Base-by-base conservation (phyloP, 37 sponge, comb jelly and placozoan species). In the Ianthella basta region DNA sequence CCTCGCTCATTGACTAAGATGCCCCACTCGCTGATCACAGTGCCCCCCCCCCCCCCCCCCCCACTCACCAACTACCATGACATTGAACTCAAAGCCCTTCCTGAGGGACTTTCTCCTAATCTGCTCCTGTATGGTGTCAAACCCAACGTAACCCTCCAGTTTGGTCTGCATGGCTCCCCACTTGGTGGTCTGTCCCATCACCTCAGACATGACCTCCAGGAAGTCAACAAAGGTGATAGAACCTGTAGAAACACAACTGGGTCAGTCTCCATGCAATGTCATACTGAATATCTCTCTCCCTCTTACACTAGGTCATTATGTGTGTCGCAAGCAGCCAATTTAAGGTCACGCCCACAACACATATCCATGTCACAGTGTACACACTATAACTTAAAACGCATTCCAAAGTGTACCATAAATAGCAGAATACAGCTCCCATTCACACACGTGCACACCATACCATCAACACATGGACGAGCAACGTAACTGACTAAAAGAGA, bases 41-140 rank as follows among this genome's bases (percentile, higher is more conserved):
- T n/a, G n/a, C n/a, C 68, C 15, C 29, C 15, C 23, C 15, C n/a
- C n/a, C n/a, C n/a, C n/a, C n/a, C n/a, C n/a, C 68, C 8, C 66
- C 23, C 53, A 87, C 97, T 87, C 64, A 88, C 99, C 99, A 3
- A 98, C 99, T 8, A 98, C 96, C 90, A 98, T 98, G 35, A 98
- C 74, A 63, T 98, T 98, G 81, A 98, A 90, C 72, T 96, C 96
- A 68, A 98, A 98, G 13, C 99, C 99, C 59, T 89, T 67, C 82
- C 94, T 96, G 1, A 98, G 86, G 1, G 80, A 88, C 59, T 98
- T 98, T 85, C 92, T 88, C 74, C 83, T 83, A 72, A 94, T 87
- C 82, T 98, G 99, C 34, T 96, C 97, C 54, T 96, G 99, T 23
- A 98, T 82, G 25, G 95, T 94, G 79, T 98, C 99, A 74, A 98